A percentile compares a stretch with the other conserved stretches of the same genome.
Evolutionary conservation across 2,888 invertebrate species (phyloP).

Genomic region (Empis livida): DNA sequence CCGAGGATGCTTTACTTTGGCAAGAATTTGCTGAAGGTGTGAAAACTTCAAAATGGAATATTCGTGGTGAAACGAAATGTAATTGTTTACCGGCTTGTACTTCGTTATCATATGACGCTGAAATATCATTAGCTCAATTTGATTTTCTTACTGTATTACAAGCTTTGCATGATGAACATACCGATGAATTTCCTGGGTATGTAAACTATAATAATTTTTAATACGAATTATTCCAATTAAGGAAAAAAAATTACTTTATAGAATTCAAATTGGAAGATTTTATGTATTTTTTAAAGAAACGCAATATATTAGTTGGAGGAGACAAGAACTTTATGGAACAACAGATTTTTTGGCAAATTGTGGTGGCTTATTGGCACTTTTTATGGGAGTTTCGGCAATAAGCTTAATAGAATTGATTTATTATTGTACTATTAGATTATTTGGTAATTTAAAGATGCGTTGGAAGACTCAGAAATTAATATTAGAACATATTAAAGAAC

Average conservation of each 20-base stretch:
- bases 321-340: slow-evolving; percentile 53
- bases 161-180: not conserved
- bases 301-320: slow-evolving; percentile 52
- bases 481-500: no score
- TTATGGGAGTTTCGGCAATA: slow-evolving; percentile 35
- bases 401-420: slow-evolving; percentile 42
- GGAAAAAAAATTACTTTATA: slow-evolving; percentile 22
- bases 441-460: slow-evolving; percentile 38
- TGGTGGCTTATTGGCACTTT: slow-evolving; percentile 48
- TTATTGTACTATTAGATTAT: slow-evolving; percentile 39
- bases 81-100: slow-evolving; percentile 32
- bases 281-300: slow-evolving; percentile 61
- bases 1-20: slow-evolving; percentile 28
- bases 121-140: slow-evolving; percentile 25
- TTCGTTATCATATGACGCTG: slow-evolving; percentile 27
- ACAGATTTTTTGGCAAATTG: slow-evolving; percentile 58
- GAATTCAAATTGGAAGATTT: slow-evolving; percentile 44
- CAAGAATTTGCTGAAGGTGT: slow-evolving; percentile 31
- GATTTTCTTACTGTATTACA: not conserved
- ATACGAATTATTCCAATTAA: not conserved
- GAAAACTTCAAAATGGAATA: slow-evolving; percentile 20
- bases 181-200: not conserved
- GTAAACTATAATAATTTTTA: not conserved
- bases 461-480: no score
- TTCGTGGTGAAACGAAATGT: slow-evolving; percentile 27